phyloP scores from a whole-genome alignment of 2,113 vertebrate species.

The Vireo altiloquus region DNA sequence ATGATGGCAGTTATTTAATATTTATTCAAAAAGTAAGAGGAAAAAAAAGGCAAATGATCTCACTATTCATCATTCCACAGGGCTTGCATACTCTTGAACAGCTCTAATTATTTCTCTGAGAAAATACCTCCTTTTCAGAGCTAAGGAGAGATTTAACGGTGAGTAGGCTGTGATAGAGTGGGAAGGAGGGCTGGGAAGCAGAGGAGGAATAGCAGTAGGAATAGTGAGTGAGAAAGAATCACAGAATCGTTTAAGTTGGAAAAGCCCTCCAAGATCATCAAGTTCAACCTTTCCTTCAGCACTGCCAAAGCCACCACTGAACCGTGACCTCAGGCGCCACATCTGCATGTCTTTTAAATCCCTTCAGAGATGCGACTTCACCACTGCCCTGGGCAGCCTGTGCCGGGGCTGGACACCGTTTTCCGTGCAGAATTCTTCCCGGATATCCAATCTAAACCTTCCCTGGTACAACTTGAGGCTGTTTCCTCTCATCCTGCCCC shows the following conservation, averaged over 20 bases:
- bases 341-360: not conserved
- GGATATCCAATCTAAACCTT: not conserved
- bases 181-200: not conserved
- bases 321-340: not conserved
- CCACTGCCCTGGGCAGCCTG: not conserved
- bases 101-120: not conserved
- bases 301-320: not conserved
- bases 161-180: not conserved
- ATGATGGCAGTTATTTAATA: too few species aligned
- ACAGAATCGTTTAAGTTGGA: not conserved
- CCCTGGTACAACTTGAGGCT: not conserved
- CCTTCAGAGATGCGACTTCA: not conserved
- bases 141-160: not conserved
- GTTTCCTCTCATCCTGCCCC: not conserved
- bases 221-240: not conserved
- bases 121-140: not conserved
- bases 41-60: not conserved
- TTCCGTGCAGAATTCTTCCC: not conserved
- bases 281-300: not conserved
- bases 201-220: not conserved
- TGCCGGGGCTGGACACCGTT: not conserved
- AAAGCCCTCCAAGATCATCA: not conserved
- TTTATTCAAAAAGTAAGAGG: not conserved
- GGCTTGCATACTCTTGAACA: not conserved
- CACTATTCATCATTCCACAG: not conserved